Evolutionary conservation across 2,113 vertebrate species (phyloP), one percentile per base, ranked within the genome.

Genomic region (Misgurnus anguillicaudatus): DNA sequence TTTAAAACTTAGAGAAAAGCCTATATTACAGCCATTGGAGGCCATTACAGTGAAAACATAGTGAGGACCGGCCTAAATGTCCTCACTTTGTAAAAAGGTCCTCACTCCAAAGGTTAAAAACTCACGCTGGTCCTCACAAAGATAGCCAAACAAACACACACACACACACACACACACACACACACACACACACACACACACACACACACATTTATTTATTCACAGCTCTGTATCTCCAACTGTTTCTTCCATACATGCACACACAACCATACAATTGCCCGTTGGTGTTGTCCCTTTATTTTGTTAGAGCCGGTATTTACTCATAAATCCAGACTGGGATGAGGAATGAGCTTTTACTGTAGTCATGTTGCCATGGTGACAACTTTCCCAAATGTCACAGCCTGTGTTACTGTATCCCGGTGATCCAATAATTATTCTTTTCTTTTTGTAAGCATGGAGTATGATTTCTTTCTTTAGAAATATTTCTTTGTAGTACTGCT

Each of bases 371-470:
- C 81, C 78, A 81, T 81, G 76, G 79, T 39, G 79, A 85, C 78
- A 66, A 57, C 84, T 69, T 65, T 80, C 66, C 84, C 81, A 85
- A 85, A 85, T 85, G 84, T 83, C 84, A 85, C 79, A 78, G 79
- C 71, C 71, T 77, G 68, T 68, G 67, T 75, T 83, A 83, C 75
- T 73, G 80, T 78, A 81, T 83, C 79, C 84, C 78, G 79, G 80
- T 85, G 78, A 81, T 83, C 75, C 84, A 81, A 63, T 73, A 79
- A 85, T 80, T 81, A 65, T 76, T 65, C 67, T 39, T 67, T 60
- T 38, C 70, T 81, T 68, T 81, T 60, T 81, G 81, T 80, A 48
- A 36, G 41, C 31, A 24, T 65, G 74, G 45, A 66, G 51, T 83
- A 39, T 57, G 77, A 39, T 24, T 73, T 79, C 55, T 83, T 68